Conservation (phyloP, 1,140 invertebrate genomes). For the Mycetomoellerius zeteki region DNA sequence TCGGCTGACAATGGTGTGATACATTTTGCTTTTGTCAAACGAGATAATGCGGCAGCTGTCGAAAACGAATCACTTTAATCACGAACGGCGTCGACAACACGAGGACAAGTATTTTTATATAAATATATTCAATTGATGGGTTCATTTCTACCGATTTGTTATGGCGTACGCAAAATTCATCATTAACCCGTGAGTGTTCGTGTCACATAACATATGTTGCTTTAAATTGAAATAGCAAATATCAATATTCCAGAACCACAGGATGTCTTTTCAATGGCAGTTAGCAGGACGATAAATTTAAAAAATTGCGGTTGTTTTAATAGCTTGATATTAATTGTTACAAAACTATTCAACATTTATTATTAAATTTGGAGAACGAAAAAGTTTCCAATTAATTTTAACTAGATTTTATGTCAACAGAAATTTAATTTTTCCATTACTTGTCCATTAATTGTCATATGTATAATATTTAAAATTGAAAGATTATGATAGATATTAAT, state of each 20-base stretch:
- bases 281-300: not conserved
- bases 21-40: conserved; percentile 46
- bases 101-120: conserved; percentile 38
- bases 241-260: conserved; percentile 27
- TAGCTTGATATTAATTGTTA: not conserved
- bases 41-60: conserved; percentile 51
- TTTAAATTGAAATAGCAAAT: conserved; percentile 40
- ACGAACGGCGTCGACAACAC: not conserved
- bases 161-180: conserved; percentile 13
- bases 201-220: conserved; percentile 32
- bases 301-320: conserved; percentile 29
- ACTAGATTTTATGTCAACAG: not conserved
- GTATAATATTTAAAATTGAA: not conserved
- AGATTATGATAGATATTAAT: not conserved
- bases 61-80: conserved; percentile 53
- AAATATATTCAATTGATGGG: conserved; percentile 14
- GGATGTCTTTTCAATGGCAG: conserved; percentile 25
- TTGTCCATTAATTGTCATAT: not conserved
- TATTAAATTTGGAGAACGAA: conserved; percentile 1
- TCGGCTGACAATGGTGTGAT: conserved; percentile 41
- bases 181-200: conserved; percentile 35
- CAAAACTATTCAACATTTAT: not conserved
- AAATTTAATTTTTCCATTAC: not conserved
- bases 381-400: not conserved
- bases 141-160: conserved; percentile 31